These are phyloP conservation scores for Clarias batrachus DNA, from an alignment of 2,113 vertebrate species.

Conservation along the genomic window DNA sequence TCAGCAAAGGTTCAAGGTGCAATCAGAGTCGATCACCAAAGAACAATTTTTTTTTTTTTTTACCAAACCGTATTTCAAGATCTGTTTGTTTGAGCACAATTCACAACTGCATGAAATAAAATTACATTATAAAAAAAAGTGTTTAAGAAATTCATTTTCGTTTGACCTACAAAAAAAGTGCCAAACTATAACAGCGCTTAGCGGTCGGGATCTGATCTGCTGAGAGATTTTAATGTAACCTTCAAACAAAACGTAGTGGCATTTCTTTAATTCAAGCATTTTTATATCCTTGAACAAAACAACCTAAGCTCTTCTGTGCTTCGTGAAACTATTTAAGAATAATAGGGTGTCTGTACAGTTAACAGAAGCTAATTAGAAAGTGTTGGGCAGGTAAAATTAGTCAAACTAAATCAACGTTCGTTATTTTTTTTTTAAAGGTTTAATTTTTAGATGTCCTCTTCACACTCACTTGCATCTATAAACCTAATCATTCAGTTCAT, in stretches of 20 bases:
- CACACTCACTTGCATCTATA: background rate
- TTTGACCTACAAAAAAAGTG: background rate
- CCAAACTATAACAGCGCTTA: background rate
- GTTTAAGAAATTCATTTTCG: background rate
- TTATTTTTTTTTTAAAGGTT: slow-evolving; percentile 10
- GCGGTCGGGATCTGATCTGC: background rate
- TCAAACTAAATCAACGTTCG: background rate
- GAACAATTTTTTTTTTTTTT: background rate
- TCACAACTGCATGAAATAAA: background rate
- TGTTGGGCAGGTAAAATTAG: background rate
- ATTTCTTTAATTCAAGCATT: background rate
- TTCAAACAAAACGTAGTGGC: background rate
- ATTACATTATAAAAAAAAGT: background rate
- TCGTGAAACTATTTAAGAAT: background rate
- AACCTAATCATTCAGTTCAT: background rate
- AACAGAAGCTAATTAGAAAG: background rate
- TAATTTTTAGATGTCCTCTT: background rate
- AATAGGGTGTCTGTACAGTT: background rate
- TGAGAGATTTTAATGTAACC: background rate
- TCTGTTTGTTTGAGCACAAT: background rate
- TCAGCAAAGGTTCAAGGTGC: slow-evolving; percentile 35
- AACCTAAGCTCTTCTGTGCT: background rate
- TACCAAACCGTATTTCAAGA: background rate
- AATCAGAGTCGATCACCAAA: background rate
- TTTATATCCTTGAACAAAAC: background rate